Percentiles rank a stretch among this genome's conserved stretches.
Evolutionary conservation across 2,113 vertebrate genomes (phyloP).

Genomic region (Falco punctatus): DNA sequence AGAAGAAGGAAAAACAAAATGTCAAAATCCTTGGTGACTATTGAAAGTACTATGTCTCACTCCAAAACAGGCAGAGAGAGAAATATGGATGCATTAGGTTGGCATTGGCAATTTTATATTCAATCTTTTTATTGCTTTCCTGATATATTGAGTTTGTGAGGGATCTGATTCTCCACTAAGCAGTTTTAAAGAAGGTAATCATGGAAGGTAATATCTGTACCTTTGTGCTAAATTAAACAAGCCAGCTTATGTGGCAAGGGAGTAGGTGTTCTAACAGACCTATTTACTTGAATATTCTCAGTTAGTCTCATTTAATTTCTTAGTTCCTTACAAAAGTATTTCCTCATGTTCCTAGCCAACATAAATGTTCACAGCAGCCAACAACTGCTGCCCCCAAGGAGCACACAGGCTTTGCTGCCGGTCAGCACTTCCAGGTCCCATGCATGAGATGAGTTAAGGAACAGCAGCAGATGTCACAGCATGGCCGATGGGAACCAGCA

Average conservation of each 20-base stretch:
- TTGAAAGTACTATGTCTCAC: background rate
- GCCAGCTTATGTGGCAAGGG: background rate
- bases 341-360: background rate
- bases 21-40: background rate
- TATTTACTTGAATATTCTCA: background rate
- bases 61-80: background rate
- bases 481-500: fast-evolving
- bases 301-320: background rate
- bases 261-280: background rate
- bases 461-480: background rate
- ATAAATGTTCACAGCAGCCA: background rate
- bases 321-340: background rate
- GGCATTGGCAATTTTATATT: background rate
- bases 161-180: background rate
- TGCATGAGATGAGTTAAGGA: background rate
- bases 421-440: background rate
- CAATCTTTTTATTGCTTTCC: background rate
- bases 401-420: background rate
- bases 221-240: background rate
- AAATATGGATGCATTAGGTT: background rate
- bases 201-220: background rate
- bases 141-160: background rate
- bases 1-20: background rate
- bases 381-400: background rate
- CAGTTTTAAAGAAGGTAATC: background rate